Evolutionary conservation across 2,888 invertebrate species (phyloP).

Genomic region (Nysson spinosus): DNA sequence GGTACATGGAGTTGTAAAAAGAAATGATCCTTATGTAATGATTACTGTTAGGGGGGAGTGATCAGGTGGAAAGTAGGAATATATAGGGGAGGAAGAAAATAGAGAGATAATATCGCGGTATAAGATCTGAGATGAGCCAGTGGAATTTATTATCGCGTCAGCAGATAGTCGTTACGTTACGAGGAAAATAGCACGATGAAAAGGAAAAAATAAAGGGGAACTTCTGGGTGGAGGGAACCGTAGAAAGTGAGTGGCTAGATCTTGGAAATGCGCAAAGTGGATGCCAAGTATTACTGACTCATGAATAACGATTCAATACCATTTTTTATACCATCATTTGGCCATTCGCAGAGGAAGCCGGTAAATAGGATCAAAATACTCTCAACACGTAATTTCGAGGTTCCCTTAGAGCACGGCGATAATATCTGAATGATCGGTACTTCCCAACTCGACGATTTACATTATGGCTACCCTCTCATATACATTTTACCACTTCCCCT

Average conservation of each 20-base stretch:
- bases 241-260: slow-evolving; percentile 15
- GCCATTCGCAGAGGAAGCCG: slow-evolving; percentile 18
- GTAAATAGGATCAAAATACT: slow-evolving; percentile 25
- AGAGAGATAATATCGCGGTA: slow-evolving; percentile 50
- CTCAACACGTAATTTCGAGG: slow-evolving; percentile 21
- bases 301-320: slow-evolving; percentile 53
- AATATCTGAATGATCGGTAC: slow-evolving; percentile 1
- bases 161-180: slow-evolving; percentile 68
- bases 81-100: not conserved
- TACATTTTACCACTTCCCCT: slow-evolving; percentile 3
- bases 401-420: slow-evolving; percentile 18
- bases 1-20: too few species aligned
- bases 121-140: slow-evolving; percentile 54
- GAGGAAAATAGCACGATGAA: slow-evolving; percentile 42
- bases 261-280: slow-evolving; percentile 27
- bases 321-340: slow-evolving; percentile 44
- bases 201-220: slow-evolving; percentile 2
- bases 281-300: slow-evolving; percentile 41
- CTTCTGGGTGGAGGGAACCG: not conserved
- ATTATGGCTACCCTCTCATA: slow-evolving; percentile 18
- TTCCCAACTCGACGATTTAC: slow-evolving; percentile 33
- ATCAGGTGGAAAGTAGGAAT: not conserved
- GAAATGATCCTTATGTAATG: too few species aligned
- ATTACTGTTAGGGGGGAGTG: too few species aligned
- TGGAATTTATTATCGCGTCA: slow-evolving; percentile 71